Conservation (phyloP, 2,113 vertebrate genomes). For the Nycticorax nycticorax region DNA sequence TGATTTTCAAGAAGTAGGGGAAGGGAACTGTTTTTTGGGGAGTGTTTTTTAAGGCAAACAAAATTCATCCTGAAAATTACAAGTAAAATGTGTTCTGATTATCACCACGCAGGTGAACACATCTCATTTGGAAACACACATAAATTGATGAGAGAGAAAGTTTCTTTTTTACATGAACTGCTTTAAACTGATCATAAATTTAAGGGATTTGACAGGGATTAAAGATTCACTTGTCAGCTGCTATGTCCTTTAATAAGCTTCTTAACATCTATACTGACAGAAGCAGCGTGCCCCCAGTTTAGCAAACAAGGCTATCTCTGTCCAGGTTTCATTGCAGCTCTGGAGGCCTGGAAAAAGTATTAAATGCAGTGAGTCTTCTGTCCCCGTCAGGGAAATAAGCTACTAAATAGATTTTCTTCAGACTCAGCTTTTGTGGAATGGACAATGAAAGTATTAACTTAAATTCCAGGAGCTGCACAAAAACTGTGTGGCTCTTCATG, state of each 20-base stretch:
- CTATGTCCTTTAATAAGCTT: conserved; percentile 45
- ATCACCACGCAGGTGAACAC: background rate
- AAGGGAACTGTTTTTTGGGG: background rate
- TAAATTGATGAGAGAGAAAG: background rate
- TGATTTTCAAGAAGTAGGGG: background rate
- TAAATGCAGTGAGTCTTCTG: background rate
- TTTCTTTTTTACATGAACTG: background rate
- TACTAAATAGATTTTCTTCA: background rate
- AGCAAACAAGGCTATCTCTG: background rate
- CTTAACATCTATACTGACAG: conserved; percentile 5
- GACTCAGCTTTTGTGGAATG: background rate
- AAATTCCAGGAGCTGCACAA: background rate
- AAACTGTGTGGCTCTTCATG: background rate
- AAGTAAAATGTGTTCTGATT: background rate
- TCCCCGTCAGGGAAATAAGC: background rate
- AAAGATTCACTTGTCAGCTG: conserved; percentile 39
- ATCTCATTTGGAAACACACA: background rate
- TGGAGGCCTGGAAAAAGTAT: background rate
- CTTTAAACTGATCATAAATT: background rate
- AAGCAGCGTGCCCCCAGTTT: background rate
- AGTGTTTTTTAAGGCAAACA: background rate
- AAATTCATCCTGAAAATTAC: background rate
- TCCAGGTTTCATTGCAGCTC: background rate
- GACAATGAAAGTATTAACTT: background rate
- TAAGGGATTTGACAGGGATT: conserved; percentile 14